These are phyloP conservation scores for Himantopus leucocephalus DNA, from an alignment of 2,113 vertebrate species.

Conservation along the genomic window DNA sequence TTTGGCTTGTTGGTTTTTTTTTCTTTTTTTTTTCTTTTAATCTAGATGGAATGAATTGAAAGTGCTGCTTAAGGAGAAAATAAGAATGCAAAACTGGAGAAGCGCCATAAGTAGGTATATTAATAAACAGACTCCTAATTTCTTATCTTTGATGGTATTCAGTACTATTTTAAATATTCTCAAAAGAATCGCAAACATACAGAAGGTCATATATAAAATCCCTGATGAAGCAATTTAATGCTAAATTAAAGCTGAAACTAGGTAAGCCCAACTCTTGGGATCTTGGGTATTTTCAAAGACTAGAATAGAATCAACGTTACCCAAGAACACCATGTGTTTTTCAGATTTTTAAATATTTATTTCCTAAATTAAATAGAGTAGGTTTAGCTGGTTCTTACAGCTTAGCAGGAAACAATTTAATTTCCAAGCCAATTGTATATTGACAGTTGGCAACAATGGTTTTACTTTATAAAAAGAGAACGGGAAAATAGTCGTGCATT, in stretches of 20 bases:
- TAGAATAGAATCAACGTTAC: constrained; percentile 58
- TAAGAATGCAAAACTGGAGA: neutral
- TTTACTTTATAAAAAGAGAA: constrained; percentile 54
- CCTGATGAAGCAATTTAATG: constrained; percentile 49
- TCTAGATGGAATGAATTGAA: constrained; percentile 8
- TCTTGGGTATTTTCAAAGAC: constrained; percentile 42
- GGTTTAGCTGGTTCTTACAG: constrained; percentile 44
- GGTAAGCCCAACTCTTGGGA: constrained; percentile 60
- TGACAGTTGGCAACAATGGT: constrained; percentile 58
- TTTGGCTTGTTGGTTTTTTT: neutral
- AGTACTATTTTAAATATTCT: constrained; percentile 53
- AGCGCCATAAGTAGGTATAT: neutral
- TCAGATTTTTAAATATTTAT: constrained; percentile 70
- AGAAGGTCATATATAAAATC: constrained; percentile 48
- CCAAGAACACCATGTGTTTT: constrained; percentile 44
- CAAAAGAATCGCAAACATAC: constrained; percentile 53
- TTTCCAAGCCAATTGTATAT: constrained; percentile 66
- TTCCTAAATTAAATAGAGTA: constrained; percentile 68
- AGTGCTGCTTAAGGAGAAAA: constrained; percentile 44
- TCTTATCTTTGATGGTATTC: constrained; percentile 63
- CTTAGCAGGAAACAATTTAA: constrained; percentile 70
- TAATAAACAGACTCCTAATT: constrained; percentile 55
- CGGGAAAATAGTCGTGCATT: constrained; percentile 53
- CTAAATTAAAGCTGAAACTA: constrained; percentile 65
- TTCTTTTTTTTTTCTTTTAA: neutral